Evolutionary conservation across 92 coral and sea anemone species (phyloP).

Genomic region (Palythoa grandis): DNA sequence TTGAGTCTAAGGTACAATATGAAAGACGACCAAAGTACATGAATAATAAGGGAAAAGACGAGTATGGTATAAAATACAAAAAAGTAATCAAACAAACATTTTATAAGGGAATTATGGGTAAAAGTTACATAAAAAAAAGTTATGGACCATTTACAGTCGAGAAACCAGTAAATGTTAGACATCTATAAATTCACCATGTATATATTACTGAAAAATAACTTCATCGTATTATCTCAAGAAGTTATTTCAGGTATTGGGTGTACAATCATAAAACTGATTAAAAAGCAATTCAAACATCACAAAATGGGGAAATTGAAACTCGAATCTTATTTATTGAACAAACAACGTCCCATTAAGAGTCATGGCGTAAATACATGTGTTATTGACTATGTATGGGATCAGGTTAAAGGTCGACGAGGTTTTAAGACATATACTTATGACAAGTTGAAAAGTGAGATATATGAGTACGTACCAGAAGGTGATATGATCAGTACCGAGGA

Average conservation of each 20-base stretch:
- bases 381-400: constrained; percentile 50
- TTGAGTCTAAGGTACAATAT: too few species aligned
- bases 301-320: constrained; percentile 43
- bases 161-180: background rate
- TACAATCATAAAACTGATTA: background rate
- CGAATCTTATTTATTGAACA: constrained; percentile 43
- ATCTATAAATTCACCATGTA: constrained; percentile 14
- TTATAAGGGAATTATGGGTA: too few species aligned
- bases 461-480: constrained; percentile 24
- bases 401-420: constrained; percentile 42
- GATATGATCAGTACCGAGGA: constrained; percentile 51
- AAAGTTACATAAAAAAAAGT: background rate
- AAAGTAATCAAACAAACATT: background rate
- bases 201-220: background rate
- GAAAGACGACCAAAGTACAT: background rate
- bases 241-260: background rate
- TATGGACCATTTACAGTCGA: constrained; percentile 34
- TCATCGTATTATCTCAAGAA: background rate
- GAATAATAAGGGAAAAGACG: background rate
- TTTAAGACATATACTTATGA: constrained; percentile 52
- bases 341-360: constrained; percentile 28
- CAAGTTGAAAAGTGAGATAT: constrained; percentile 35
- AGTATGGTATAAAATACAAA: background rate
- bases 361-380: constrained; percentile 54
- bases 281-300: background rate